phyloP scores from a whole-genome alignment of 2,888 invertebrate genomes.

The Nomada flava region DNA sequence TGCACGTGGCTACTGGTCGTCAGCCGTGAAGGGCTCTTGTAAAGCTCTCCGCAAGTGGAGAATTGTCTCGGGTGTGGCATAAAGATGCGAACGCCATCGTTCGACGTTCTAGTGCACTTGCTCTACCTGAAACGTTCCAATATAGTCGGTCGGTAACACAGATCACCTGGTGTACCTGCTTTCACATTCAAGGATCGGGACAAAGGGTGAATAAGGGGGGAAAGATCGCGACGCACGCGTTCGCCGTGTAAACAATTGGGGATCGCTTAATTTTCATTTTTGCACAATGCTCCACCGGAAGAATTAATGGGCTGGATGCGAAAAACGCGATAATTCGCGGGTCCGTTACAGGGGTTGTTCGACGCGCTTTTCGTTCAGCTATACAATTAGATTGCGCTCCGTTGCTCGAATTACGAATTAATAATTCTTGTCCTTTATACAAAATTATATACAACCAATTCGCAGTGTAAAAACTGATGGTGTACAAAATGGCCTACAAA shows the following conservation, averaged over 20 bases:
- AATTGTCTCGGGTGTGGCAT: slow-evolving; percentile 80
- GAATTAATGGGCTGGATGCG: slow-evolving; percentile 50
- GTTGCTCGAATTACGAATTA: slow-evolving; percentile 6
- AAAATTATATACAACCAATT: too few relatives aligned
- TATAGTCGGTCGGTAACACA: slow-evolving; percentile 72
- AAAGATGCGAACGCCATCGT: slow-evolving; percentile 78
- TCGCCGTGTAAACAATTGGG: slow-evolving; percentile 73
- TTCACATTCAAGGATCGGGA: slow-evolving; percentile 8
- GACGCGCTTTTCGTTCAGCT: slow-evolving; percentile 27
- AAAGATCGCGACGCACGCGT: slow-evolving; percentile 67
- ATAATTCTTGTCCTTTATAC: too few relatives aligned
- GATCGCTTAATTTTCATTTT: slow-evolving; percentile 79
- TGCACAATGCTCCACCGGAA: slow-evolving; percentile 47
- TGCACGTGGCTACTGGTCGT: slow-evolving; percentile 75
- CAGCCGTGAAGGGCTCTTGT: slow-evolving; percentile 63
- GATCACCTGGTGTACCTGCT: slow-evolving; percentile 5
- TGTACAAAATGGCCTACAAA: not conserved
- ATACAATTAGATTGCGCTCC: slow-evolving; percentile 15
- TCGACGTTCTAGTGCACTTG: slow-evolving; percentile 13
- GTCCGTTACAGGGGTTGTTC: slow-evolving; percentile 23
- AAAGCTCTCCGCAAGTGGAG: slow-evolving; percentile 47
- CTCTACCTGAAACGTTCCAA: not conserved
- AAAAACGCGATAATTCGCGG: slow-evolving; percentile 28
- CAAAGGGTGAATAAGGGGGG: slow-evolving; percentile 41
- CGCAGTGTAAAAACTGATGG: too few relatives aligned